These are phyloP conservation scores for Ennomos quercinarius DNA, from an alignment of 2,888 invertebrate species.

Conservation along the genomic window DNA sequence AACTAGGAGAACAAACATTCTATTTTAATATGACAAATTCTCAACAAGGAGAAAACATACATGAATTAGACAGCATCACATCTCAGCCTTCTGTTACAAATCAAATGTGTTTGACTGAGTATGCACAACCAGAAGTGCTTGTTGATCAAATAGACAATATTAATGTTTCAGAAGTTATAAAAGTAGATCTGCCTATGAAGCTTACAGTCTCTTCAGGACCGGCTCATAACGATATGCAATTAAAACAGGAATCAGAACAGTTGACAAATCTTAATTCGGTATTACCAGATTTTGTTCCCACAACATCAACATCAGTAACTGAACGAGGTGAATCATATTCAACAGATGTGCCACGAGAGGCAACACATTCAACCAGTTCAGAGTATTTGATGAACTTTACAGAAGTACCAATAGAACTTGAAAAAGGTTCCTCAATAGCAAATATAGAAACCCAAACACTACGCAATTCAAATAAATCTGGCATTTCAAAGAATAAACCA, in stretches of 20 bases:
- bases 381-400: not conserved
- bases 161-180: not conserved
- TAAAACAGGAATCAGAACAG: slow-evolving; percentile 6
- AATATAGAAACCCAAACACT: not conserved
- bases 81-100: not conserved
- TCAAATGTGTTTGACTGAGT: slow-evolving; percentile 3
- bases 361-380: not conserved
- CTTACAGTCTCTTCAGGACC: not conserved
- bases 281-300: slow-evolving; percentile 7
- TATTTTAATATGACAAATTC: slow-evolving; percentile 2
- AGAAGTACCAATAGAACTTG: not conserved
- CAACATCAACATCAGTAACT: slow-evolving; percentile 1
- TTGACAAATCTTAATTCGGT: slow-evolving; percentile 2
- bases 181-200: slow-evolving; percentile 7
- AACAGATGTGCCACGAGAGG: slow-evolving; percentile 4
- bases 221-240: not conserved
- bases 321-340: slow-evolving; percentile 5
- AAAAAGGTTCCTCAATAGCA: slow-evolving; percentile 1
- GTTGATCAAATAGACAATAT: not conserved
- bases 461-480: not conserved
- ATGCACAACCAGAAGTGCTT: not conserved
- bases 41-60: not conserved
- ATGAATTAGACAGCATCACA: slow-evolving; percentile 1
- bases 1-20: slow-evolving; percentile 8
- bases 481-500: not conserved